Percentiles rank a stretch among this genome's conserved stretches.
Evolutionary conservation across 1,140 invertebrate species (phyloP).

Genomic region (Myzus persicae): DNA sequence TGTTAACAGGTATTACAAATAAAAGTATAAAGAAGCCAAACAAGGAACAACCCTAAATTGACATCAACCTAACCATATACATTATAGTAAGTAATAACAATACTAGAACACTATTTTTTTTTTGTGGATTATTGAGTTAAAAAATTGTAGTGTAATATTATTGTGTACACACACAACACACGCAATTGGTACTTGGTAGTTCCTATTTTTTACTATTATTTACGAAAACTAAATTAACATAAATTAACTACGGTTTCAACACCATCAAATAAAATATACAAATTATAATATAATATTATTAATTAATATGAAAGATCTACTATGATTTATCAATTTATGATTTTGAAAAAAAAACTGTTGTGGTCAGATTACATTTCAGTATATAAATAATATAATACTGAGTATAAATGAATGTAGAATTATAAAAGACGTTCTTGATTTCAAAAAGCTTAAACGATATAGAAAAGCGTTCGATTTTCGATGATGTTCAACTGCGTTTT

Average conservation of each 20-base stretch:
- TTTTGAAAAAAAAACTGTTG: neutral
- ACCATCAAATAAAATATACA: no score
- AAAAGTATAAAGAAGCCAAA: neutral
- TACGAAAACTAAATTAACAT: neutral
- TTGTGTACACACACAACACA: neutral
- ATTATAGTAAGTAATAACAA: neutral
- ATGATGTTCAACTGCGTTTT: neutral
- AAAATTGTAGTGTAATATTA: neutral
- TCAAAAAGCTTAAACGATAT: neutral
- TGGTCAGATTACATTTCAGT: neutral
- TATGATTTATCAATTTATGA: no score
- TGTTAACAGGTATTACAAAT: neutral
- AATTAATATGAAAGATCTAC: no score
- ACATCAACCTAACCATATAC: neutral
- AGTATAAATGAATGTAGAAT: neutral
- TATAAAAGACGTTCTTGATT: neutral
- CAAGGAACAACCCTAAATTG: neutral
- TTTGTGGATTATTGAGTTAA: neutral
- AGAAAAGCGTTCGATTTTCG: neutral
- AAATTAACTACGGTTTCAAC: neutral
- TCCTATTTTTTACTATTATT: neutral
- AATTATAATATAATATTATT: neutral
- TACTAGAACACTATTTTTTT: neutral
- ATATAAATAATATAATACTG: neutral
- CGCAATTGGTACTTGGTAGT: neutral